These are phyloP conservation scores for Brachypodius melanocephalos DNA, from an alignment of 2,113 vertebrate species.

Conservation along the genomic window DNA sequence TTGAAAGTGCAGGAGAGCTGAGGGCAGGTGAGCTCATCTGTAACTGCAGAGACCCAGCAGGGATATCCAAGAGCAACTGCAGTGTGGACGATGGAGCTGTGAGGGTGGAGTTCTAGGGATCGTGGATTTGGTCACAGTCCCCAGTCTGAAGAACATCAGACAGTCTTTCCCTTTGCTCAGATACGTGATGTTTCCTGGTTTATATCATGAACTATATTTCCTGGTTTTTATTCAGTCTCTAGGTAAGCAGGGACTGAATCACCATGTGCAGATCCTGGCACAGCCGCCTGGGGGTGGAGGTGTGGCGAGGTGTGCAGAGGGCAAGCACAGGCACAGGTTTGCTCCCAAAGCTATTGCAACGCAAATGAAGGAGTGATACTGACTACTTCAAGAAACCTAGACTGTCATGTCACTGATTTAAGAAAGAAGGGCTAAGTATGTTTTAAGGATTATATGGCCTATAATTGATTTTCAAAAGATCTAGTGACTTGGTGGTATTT, in stretches of 20 bases:
- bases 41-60: not conserved
- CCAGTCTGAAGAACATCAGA: not conserved
- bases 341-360: not conserved
- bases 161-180: not conserved
- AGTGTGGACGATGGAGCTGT: not conserved
- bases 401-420: not conserved
- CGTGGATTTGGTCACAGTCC: not conserved
- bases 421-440: not conserved
- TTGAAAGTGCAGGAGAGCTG: not conserved
- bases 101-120: not conserved
- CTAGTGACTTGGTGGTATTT: not conserved
- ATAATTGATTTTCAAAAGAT: not conserved
- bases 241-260: not conserved
- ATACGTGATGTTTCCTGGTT: accelerated
- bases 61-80: not conserved
- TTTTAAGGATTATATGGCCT: not conserved
- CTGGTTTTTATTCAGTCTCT: not conserved
- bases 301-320: not conserved
- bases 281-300: not conserved
- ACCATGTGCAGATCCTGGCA: accelerated
- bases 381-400: not conserved
- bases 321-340: not conserved
- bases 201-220: not conserved
- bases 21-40: not conserved
- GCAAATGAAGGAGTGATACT: not conserved